Conservation (phyloP, 2,888 invertebrate species). For the Norana najaformis region DNA sequence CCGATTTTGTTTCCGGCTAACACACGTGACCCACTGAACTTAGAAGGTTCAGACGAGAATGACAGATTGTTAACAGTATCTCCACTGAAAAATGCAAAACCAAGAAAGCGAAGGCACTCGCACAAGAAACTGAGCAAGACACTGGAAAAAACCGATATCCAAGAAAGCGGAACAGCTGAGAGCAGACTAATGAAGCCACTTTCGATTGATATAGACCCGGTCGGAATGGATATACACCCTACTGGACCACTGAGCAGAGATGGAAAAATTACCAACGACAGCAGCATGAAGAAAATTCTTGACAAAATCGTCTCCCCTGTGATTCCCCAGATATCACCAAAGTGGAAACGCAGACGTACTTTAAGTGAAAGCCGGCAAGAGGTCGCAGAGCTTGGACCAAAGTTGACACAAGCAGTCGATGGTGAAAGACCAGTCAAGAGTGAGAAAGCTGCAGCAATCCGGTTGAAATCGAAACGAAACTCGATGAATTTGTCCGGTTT, state of each 20-base stretch:
- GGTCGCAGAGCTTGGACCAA: neutral
- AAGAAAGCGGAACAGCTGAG: neutral
- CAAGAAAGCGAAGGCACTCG: conserved; percentile 31
- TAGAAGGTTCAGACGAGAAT: conserved; percentile 64
- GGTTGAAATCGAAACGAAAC: conserved; percentile 49
- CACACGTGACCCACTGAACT: conserved; percentile 86
- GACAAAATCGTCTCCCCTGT: conserved; percentile 56
- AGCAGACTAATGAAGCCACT: neutral
- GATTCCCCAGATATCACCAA: conserved; percentile 52
- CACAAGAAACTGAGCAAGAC: conserved; percentile 28
- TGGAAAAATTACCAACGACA: neutral
- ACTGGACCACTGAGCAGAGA: neutral
- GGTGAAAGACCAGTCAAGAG: conserved; percentile 32
- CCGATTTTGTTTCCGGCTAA: conserved; percentile 84
- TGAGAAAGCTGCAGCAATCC: conserved; percentile 26
- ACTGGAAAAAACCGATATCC: neutral
- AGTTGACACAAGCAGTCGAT: neutral
- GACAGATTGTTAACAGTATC: neutral
- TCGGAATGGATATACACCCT: neutral
- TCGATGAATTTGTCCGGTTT: conserved; percentile 63
- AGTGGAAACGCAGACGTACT: conserved; percentile 49
- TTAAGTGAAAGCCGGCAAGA: conserved; percentile 44
- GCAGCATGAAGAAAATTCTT: conserved; percentile 14
- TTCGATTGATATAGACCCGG: neutral
- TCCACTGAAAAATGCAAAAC: conserved; percentile 46